Percentiles rank a stretch among this genome's conserved stretches.
These are phyloP conservation scores for Corythoichthys intestinalis DNA, from an alignment of 2,113 vertebrate genomes.

Conservation along the genomic window DNA sequence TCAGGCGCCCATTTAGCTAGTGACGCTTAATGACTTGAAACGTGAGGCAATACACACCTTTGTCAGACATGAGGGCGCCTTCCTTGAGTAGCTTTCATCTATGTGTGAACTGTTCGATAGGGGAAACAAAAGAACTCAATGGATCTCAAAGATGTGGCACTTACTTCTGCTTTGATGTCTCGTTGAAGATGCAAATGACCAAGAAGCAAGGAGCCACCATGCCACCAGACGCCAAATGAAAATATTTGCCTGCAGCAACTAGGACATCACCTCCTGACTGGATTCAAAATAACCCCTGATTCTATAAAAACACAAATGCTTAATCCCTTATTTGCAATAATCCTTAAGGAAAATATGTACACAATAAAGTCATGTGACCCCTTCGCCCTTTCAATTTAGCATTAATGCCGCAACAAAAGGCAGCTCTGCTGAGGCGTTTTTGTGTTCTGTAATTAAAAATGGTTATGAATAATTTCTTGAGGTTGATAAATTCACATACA, in stretches of 20 bases:
- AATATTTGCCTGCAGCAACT: conserved; percentile 37
- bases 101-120: conserved; percentile 55
- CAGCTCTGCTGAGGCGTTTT: not conserved
- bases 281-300: not conserved
- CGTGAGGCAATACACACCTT: conserved; percentile 50
- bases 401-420: conserved; percentile 16
- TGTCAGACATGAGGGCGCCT: conserved; percentile 67
- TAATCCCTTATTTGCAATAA: not conserved
- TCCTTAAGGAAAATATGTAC: not conserved
- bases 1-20: conserved; percentile 40
- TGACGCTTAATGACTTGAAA: conserved; percentile 50
- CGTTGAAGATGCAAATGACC: conserved; percentile 58
- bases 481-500: not conserved
- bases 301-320: not conserved
- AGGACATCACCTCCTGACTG: not conserved
- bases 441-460: not conserved
- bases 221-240: conserved; percentile 27
- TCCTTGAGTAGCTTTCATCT: conserved; percentile 30
- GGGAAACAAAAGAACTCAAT: conserved; percentile 57
- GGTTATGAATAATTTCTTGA: not conserved
- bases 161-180: conserved; percentile 65
- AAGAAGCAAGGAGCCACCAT: conserved; percentile 6
- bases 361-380: not conserved
- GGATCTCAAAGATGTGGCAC: conserved; percentile 58
- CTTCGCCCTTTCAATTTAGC: conserved; percentile 2